Conservation (phyloP, 2,113 vertebrate genomes). For the Serinus canaria region DNA sequence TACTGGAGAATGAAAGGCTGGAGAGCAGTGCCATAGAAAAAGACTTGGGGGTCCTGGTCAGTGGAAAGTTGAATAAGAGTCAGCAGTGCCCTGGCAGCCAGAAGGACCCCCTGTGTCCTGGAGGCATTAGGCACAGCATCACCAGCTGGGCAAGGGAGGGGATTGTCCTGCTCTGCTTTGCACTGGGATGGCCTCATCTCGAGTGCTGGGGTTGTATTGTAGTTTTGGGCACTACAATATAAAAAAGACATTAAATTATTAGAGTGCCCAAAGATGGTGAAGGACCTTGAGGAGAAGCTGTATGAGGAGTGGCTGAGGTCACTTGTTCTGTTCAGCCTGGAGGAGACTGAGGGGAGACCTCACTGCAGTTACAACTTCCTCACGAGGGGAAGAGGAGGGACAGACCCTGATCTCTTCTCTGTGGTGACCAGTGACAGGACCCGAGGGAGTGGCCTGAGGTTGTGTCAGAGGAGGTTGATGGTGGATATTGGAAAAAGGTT, state of each 20-base stretch:
- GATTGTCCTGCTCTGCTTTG: background rate
- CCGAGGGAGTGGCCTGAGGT: fast-evolving
- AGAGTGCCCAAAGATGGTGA: background rate
- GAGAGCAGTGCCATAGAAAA: background rate
- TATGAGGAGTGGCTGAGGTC: background rate
- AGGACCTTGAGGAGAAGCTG: fast-evolving
- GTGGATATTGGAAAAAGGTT: background rate
- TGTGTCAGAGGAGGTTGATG: background rate
- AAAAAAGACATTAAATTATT: background rate
- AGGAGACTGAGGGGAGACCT: background rate
- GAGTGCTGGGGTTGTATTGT: background rate
- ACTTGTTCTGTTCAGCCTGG: background rate
- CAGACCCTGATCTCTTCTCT: background rate
- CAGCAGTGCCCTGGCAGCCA: background rate
- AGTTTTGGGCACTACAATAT: background rate
- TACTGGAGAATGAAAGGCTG: background rate
- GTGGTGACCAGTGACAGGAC: background rate
- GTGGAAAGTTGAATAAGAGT: fast-evolving
- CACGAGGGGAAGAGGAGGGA: background rate
- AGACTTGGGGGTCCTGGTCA: background rate
- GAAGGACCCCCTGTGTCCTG: fast-evolving
- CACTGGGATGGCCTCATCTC: fast-evolving
- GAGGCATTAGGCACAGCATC: background rate
- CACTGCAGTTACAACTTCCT: background rate
- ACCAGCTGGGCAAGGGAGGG: fast-evolving